Conservation (phyloP, 1,140 invertebrate genomes). For the Lucilia cuprina region DNA sequence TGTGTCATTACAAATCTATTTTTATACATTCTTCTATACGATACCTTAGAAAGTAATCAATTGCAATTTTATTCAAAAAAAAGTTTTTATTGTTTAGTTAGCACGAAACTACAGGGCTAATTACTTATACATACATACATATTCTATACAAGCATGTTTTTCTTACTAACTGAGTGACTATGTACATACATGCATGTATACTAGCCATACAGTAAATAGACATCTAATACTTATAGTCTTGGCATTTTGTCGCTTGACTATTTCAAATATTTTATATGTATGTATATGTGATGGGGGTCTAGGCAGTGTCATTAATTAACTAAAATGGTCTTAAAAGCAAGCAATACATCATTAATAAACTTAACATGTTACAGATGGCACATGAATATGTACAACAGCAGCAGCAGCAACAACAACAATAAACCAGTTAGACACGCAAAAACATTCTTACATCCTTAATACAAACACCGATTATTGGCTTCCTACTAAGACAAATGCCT, state of each 20-base stretch:
- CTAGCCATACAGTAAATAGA: background rate
- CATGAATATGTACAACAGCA: background rate
- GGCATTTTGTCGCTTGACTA: constrained; percentile 9
- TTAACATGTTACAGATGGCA: constrained; percentile 10
- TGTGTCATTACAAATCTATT: too few species aligned
- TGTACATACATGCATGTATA: background rate
- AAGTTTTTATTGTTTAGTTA: too few species aligned
- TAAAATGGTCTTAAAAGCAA: constrained; percentile 21
- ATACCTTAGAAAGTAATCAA: too few species aligned
- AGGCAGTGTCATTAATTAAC: constrained; percentile 23
- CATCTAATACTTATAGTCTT: background rate
- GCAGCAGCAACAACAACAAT: background rate
- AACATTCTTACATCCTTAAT: background rate
- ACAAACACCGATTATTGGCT: background rate
- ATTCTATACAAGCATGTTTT: background rate
- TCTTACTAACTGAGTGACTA: background rate
- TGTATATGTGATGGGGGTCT: background rate
- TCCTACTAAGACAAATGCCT: too few species aligned
- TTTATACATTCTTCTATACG: too few species aligned
- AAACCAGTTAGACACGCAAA: background rate
- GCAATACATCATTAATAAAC: constrained; percentile 32
- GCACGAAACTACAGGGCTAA: too few species aligned
- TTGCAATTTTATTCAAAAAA: too few species aligned
- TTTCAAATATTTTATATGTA: background rate
- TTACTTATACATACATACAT: too few species aligned